Base-by-base conservation (phyloP, 2,797 vertebrate genomes). In the Enteromius paludinosus region DNA sequence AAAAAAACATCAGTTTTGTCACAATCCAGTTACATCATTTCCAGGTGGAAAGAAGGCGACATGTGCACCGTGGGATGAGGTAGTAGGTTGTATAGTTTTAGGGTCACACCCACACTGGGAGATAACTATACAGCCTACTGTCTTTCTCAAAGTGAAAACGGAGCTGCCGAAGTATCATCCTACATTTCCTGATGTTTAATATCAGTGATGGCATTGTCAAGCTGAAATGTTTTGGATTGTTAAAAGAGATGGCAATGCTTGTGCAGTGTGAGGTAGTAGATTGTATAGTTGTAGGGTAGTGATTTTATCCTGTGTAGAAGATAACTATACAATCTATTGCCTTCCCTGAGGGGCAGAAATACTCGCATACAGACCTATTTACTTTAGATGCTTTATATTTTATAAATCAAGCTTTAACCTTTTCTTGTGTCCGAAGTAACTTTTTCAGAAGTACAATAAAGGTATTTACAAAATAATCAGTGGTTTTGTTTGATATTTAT, bases 21-120 rank as follows among this genome's bases (percentile, higher is more conserved):
- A 45, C 25, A 20, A 25, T 61, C 54, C 56, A 35, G 72, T 12
- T 83, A 56, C 30, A 33, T 43, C 20, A 70, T 82, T 81, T 35
- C 64, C 81, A 77, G 62, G 49, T 62, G 49, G n/a, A 43, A 20
- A 77, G 70, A 73, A 49, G 74, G 87, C 79, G 12, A 89, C 92
- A 68, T 85, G 84, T 94, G 94, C 93, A 73, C 95, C 90, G 93
- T 99, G 96, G 95, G 97, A 95, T 99, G 97, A 99, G 98, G 98
- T 98, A 99, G 98, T 99, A 98, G 97, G 97, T 99, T 99, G 97
- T 98, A 98, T 99, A 98, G 98, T 98, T 99, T 98, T 99, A 97
- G 97, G 97, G 97, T 97, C 96, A 97, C 94, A 99, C 97, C 97
- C 97, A 89, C 96, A 96, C 96, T 97, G 97, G 97, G 97, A 98